Evolutionary conservation across 53 echinoderm and acorn worm species (phyloP).

Genomic region (Pentamera pediparva): DNA sequence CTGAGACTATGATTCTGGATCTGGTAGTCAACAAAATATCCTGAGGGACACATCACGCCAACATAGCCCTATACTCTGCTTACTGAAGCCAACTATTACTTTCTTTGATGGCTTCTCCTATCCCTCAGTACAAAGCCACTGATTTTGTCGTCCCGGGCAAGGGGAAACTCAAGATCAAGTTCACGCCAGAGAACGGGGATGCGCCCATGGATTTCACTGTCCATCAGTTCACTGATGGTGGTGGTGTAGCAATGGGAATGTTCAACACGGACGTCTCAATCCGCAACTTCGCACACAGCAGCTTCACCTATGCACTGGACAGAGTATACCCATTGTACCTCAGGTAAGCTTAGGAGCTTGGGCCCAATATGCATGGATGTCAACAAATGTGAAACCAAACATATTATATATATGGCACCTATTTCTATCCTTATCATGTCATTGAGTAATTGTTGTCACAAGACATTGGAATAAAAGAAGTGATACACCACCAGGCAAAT

Average conservation of each 20-base stretch:
- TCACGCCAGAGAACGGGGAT: slow-evolving; percentile 67
- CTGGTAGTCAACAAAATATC: too few species aligned
- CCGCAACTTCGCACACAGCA: slow-evolving; percentile 67
- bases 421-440: neutral
- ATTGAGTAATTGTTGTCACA: neutral
- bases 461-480: neutral
- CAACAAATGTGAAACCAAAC: too few species aligned
- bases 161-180: slow-evolving; percentile 77
- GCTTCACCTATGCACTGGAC: slow-evolving; percentile 67
- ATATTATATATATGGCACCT: too few species aligned
- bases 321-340: slow-evolving; percentile 68
- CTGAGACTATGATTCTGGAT: too few species aligned
- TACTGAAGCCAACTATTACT: neutral
- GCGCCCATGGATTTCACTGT: slow-evolving; percentile 58
- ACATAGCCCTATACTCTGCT: neutral
- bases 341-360: slow-evolving; percentile 50
- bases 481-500: too few species aligned
- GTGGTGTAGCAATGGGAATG: slow-evolving; percentile 97
- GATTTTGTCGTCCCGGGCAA: slow-evolving; percentile 88
- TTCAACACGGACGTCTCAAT: slow-evolving; percentile 93
- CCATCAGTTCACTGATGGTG: slow-evolving; percentile 74
- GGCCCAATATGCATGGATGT: too few species aligned
- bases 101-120: too few species aligned
- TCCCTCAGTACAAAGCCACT: slow-evolving; percentile 79
- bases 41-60: too few species aligned